Evolutionary conservation across 1,140 invertebrate genomes (phyloP).

Genomic region (Charaxes varanes): DNA sequence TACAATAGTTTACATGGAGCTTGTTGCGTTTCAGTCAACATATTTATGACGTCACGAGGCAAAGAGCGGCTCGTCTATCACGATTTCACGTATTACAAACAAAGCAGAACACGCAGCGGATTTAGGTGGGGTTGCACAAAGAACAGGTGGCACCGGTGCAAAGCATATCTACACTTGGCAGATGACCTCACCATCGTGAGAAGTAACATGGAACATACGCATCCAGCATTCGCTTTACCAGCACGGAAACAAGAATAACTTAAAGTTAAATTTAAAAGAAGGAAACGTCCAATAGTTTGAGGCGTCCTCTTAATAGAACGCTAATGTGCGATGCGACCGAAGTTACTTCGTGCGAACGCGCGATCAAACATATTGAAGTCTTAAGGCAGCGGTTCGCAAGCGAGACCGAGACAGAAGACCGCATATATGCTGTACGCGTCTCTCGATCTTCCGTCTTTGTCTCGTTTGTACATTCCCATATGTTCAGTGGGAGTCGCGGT

Average conservation of each 20-base stretch:
- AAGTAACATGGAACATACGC: conserved; percentile 62
- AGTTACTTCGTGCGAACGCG: too few relatives aligned
- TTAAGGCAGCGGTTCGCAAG: too few relatives aligned
- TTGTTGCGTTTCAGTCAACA: conserved; percentile 62
- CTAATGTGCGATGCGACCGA: too few relatives aligned
- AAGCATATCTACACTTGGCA: conserved; percentile 54
- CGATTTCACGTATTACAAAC: conserved; percentile 65
- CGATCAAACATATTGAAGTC: too few relatives aligned
- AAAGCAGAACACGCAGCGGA: conserved; percentile 48
- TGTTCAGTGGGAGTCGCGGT: too few relatives aligned
- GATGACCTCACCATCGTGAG: conserved; percentile 61
- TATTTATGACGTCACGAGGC: conserved; percentile 64
- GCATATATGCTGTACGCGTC: too few relatives aligned
- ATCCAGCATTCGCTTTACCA: conserved; percentile 41
- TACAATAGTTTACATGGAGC: conserved; percentile 15
- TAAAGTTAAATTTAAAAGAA: neutral
- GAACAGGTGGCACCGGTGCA: conserved; percentile 65
- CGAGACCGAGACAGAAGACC: too few relatives aligned
- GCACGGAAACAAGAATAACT: conserved; percentile 18
- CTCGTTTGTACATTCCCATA: too few relatives aligned
- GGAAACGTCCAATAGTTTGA: neutral
- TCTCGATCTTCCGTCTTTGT: too few relatives aligned
- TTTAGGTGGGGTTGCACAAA: conserved; percentile 67
- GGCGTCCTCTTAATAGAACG: too few relatives aligned
- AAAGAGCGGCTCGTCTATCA: conserved; percentile 56